A percentile compares a stretch with the other conserved stretches of the same genome.
These are phyloP conservation scores for Arremon brunneinucha DNA, from an alignment of 2,797 vertebrate genomes.

Conservation along the genomic window DNA sequence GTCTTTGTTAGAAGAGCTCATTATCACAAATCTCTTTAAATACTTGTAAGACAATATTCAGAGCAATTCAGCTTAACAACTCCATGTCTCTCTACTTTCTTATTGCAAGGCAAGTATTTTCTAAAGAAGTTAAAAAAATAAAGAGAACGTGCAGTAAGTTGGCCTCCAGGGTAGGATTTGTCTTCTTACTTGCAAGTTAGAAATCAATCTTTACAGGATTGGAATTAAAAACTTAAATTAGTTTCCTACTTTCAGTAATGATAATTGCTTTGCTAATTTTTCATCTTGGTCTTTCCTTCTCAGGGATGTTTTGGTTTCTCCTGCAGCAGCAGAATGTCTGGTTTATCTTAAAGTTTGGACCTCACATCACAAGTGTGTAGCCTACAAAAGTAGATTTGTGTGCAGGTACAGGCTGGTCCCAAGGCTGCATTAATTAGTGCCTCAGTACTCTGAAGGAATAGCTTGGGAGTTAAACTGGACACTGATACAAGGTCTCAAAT, in stretches of 20 bases:
- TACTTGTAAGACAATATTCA: neutral
- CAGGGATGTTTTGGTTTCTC: neutral
- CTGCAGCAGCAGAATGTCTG: neutral
- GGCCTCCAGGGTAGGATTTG: slow-evolving; percentile 15
- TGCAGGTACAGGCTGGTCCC: neutral
- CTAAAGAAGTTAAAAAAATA: neutral
- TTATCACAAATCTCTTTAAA: neutral
- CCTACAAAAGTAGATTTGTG: neutral
- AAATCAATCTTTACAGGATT: neutral
- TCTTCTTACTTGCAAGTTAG: neutral
- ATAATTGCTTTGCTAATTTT: neutral
- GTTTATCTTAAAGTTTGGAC: neutral
- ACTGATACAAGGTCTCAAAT: neutral
- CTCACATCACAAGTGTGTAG: neutral
- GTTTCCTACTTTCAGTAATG: neutral
- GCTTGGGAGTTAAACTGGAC: neutral
- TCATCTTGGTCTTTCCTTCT: neutral
- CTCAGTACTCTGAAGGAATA: neutral
- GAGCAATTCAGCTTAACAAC: neutral
- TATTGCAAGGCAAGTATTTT: neutral
- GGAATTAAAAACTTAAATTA: neutral
- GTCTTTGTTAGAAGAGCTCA: neutral
- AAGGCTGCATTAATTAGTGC: neutral
- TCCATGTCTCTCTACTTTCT: neutral
- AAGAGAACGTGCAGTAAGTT: neutral